Evolutionary conservation across 2,113 vertebrate species (phyloP).

Genomic region (Rhodinocichla rosea): DNA sequence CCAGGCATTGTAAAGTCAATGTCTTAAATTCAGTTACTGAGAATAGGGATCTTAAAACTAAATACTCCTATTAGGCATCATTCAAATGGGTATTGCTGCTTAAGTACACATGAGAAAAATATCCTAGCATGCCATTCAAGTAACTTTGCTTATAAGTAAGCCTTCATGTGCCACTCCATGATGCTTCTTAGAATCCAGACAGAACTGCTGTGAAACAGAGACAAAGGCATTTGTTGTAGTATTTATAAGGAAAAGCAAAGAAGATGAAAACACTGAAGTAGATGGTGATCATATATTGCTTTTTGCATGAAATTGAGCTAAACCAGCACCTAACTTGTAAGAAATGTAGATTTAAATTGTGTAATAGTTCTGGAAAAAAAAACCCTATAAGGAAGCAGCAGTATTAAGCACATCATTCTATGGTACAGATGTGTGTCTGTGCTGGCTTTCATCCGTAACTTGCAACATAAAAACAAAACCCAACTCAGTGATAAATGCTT

Average conservation of each 20-base stretch:
- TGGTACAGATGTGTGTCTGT: slow-evolving; percentile 11
- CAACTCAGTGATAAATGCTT: slow-evolving; percentile 13
- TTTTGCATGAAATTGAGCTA: background rate
- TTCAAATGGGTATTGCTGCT: background rate
- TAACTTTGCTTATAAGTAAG: background rate
- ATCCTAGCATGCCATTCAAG: background rate
- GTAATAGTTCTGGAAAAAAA: background rate
- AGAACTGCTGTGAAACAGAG: background rate
- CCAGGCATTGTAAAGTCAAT: background rate
- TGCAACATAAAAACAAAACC: background rate
- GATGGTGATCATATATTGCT: background rate
- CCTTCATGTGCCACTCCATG: background rate
- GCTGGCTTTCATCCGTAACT: slow-evolving; percentile 36
- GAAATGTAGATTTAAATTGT: slow-evolving; percentile 32
- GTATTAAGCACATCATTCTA: slow-evolving; percentile 38
- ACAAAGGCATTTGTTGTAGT: slow-evolving; percentile 9
- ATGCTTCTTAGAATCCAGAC: background rate
- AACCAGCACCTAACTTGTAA: background rate
- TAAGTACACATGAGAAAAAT: background rate
- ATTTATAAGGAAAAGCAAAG: background rate
- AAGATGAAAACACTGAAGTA: background rate
- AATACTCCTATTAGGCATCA: background rate
- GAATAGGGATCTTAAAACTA: background rate
- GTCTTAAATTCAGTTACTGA: background rate
- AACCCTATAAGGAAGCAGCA: background rate